These are phyloP conservation scores for Rhyacophila brunnea DNA, from an alignment of 1,140 invertebrate species.

Conservation along the genomic window DNA sequence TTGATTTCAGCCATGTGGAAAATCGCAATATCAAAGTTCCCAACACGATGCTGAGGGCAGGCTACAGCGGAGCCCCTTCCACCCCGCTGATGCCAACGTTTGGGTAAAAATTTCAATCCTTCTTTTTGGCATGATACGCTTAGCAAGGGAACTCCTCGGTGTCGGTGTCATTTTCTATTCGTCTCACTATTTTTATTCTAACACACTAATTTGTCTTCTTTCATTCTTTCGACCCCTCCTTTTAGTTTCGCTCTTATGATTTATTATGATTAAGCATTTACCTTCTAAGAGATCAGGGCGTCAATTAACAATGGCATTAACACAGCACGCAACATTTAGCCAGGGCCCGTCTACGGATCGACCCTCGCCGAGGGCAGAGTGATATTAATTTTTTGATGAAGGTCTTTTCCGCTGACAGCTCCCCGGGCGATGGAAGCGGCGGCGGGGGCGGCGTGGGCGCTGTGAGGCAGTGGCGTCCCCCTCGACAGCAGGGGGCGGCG, in stretches of 20 bases:
- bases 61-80: constrained; percentile 26
- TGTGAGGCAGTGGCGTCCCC: constrained; percentile 38
- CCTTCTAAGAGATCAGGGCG: constrained; percentile 15
- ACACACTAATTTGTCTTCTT: constrained; percentile 14
- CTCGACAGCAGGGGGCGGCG: constrained; percentile 56
- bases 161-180: constrained; percentile 23
- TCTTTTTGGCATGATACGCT: constrained; percentile 19
- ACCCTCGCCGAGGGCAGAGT: constrained; percentile 29
- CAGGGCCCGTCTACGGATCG: constrained; percentile 26
- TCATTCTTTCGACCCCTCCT: constrained; percentile 10
- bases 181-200: constrained; percentile 21
- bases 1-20: constrained; percentile 46
- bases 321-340: constrained; percentile 27
- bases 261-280: neutral
- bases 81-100: constrained; percentile 28
- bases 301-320: constrained; percentile 24
- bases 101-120: constrained; percentile 31
- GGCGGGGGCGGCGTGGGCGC: constrained; percentile 23
- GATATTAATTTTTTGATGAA: constrained; percentile 37
- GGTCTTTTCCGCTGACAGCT: constrained; percentile 36
- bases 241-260: constrained; percentile 16
- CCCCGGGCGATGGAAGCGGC: constrained; percentile 26
- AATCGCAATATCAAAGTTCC: constrained; percentile 51
- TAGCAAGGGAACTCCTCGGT: constrained; percentile 34
- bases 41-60: constrained; percentile 36